Base-by-base conservation (phyloP, 2,113 vertebrate genomes). In the Ceyx melanurus region DNA sequence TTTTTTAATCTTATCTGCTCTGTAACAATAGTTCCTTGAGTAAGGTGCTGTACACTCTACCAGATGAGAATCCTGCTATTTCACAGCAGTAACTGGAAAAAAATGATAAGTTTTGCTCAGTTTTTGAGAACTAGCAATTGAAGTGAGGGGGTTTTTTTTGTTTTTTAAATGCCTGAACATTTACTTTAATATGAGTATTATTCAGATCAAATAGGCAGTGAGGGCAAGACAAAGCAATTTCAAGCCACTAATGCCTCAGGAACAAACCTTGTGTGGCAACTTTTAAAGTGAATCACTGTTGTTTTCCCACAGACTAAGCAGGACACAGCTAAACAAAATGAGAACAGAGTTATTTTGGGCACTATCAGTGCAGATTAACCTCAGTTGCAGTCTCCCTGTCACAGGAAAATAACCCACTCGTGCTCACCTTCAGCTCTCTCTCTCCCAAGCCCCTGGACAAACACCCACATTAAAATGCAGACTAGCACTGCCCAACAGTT, bases 1-100 rank as follows among this genome's bases (percentile, higher is more conserved):
- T 97, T 94, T 96, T 94, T 91, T 83, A 92, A 95, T 95, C 89
- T 94, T 94, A 96, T 94, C 94, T 97, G 54, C 77, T 95, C 81
- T 86, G 5, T 56, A 93, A 94, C 79, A 96, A 95, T 93, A 95
- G 95, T 90, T 94, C 86, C 92, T 90, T 75, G 71, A 93, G 88
- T 84, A 96, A 93, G 76, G 66, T 73, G 77, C 71, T 86, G 28
- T 43, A 86, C n/a, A 86, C 68, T 83, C 73, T 23, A 87, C 61
- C 58, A 89, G 43, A 79, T 88, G 61, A 96, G 75, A 92, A 85
- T 40, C 35, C 71, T 81, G 42, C 45, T 70, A 88, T 95, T 95
- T 96, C 75, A 92, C 40, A 82, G 53, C 20, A 80, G 29, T 54
- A 87, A 90, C 66, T 61, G 40, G 72, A 70, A 92, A 84, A 92